phyloP scores from a whole-genome alignment of 1,140 invertebrate species.

The Medauroidea extradentata region DNA sequence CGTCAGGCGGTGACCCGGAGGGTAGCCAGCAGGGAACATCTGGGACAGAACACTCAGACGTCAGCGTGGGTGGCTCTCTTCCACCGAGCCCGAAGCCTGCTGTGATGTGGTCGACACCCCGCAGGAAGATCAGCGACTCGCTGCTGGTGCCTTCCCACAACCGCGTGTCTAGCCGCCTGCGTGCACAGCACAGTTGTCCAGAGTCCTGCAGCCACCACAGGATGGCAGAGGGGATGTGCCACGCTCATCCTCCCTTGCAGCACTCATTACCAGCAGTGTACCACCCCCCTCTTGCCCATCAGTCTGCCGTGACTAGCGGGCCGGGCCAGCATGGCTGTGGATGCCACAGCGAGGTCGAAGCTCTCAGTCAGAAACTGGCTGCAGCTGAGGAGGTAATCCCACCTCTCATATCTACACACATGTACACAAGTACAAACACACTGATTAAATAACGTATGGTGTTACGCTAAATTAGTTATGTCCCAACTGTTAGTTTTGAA shows the following conservation, averaged over 20 bases:
- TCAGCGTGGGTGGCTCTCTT: slow-evolving; percentile 3
- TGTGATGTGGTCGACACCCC: neutral
- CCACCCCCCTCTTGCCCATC: slow-evolving; percentile 8
- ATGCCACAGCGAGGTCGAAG: neutral
- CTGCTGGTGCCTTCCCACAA: slow-evolving; percentile 10
- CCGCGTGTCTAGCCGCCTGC: neutral
- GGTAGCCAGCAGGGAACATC: neutral
- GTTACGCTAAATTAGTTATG: too few species aligned
- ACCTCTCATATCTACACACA: too few species aligned
- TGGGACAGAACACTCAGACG: neutral
- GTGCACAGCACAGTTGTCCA: slow-evolving; percentile 10
- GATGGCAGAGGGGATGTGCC: neutral
- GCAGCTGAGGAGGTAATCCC: slow-evolving; percentile 11
- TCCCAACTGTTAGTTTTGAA: too few species aligned
- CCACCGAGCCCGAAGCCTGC: slow-evolving; percentile 9
- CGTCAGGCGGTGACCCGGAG: slow-evolving; percentile 1
- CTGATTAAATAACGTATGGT: too few species aligned
- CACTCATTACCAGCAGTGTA: neutral
- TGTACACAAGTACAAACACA: too few species aligned
- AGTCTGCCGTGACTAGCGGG: neutral
- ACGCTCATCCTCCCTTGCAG: neutral
- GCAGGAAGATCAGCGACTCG: slow-evolving; percentile 13
- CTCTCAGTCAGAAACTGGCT: neutral
- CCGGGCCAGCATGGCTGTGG: neutral
- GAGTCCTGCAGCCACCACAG: neutral